phyloP scores from a whole-genome alignment of 2,888 invertebrate species.

The Willowsia nigromaculata region DNA sequence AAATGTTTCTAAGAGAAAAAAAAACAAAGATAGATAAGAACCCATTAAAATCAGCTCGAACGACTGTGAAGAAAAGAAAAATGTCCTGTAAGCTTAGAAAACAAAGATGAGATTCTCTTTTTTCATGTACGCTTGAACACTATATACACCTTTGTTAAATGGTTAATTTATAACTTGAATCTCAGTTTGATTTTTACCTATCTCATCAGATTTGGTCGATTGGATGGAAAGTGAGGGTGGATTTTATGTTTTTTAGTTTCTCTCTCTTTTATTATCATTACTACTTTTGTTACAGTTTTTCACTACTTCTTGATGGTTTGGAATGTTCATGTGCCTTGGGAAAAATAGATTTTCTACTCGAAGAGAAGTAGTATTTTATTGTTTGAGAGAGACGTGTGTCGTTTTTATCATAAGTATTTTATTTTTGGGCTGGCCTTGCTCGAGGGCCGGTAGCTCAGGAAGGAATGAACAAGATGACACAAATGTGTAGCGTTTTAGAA shows the following conservation, averaged over 20 bases:
- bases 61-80: background rate
- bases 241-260: background rate
- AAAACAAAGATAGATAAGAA: conserved; percentile 43
- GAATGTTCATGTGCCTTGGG: background rate
- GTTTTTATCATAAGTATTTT: conserved; percentile 4
- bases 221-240: conserved; percentile 20
- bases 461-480: background rate
- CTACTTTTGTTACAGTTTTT: background rate
- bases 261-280: background rate
- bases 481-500: background rate
- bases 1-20: conserved; percentile 29
- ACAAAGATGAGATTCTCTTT: background rate
- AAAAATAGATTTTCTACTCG: background rate
- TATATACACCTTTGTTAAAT: conserved; percentile 8
- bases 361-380: conserved; percentile 33
- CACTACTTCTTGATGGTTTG: background rate
- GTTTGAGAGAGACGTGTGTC: conserved; percentile 47
- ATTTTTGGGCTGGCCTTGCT: conserved; percentile 30
- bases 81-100: conserved; percentile 18
- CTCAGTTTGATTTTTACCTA: conserved; percentile 7
- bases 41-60: conserved; percentile 37
- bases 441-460: background rate
- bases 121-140: background rate
- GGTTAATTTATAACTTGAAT: background rate
- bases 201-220: conserved; percentile 1